These are phyloP conservation scores for Strigamia crassipes DNA, from an alignment of 2,888 invertebrate species.

Conservation along the genomic window DNA sequence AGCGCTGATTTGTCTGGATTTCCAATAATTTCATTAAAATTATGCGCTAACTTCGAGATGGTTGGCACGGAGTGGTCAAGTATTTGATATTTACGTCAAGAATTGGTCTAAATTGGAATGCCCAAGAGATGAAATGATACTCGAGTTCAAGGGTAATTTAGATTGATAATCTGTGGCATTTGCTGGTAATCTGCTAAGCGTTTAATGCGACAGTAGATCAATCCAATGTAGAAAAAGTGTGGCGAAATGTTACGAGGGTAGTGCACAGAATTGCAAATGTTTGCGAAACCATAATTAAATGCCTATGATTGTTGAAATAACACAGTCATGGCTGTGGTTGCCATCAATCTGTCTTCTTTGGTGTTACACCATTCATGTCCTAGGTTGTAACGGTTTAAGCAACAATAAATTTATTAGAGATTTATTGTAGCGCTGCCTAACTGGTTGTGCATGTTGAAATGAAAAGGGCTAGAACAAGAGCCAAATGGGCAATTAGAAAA, in stretches of 20 bases:
- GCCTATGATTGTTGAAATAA: background rate
- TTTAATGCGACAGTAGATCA: background rate
- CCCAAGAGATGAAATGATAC: background rate
- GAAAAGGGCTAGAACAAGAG: background rate
- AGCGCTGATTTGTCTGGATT: too few species aligned
- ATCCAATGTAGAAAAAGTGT: background rate
- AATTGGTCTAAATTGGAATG: too few species aligned
- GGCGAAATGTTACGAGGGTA: background rate
- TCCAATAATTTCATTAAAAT: too few species aligned
- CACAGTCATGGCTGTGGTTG: background rate
- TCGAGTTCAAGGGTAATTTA: background rate
- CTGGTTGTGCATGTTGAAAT: conserved; percentile 5
- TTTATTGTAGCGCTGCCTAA: background rate
- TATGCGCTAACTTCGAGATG: too few species aligned
- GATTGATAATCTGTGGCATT: conserved; percentile 12
- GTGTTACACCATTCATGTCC: background rate
- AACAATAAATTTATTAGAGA: background rate
- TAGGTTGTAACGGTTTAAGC: background rate
- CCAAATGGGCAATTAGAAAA: background rate
- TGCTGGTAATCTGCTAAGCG: background rate
- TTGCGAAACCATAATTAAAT: background rate
- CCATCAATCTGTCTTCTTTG: background rate
- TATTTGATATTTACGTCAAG: too few species aligned
- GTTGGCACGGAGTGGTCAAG: too few species aligned
- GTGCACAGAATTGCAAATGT: background rate